Conservation (phyloP, 2,797 vertebrate species). For the Sebastes ruberrimus region DNA sequence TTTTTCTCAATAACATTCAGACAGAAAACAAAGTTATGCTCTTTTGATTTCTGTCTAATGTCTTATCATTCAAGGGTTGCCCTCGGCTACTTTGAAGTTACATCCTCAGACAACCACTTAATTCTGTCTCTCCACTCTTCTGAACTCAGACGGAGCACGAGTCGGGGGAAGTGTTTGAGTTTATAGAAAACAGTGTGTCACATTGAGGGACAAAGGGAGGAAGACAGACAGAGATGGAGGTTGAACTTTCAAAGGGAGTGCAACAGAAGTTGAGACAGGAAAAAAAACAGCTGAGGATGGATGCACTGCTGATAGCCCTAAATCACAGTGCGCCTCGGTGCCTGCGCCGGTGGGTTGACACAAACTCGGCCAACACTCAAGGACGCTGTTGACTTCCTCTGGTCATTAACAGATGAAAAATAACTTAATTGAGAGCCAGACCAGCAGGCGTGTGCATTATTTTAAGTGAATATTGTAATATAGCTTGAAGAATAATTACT, state of each 20-base stretch:
- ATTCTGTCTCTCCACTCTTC: slow-evolving; percentile 53
- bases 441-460: slow-evolving; percentile 88
- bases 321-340: slow-evolving; percentile 79
- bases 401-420: slow-evolving; percentile 94
- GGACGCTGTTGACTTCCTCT: slow-evolving; percentile 87
- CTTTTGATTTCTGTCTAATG: slow-evolving; percentile 35
- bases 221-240: slow-evolving; percentile 42
- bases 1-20: slow-evolving; percentile 25
- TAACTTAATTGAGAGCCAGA: slow-evolving; percentile 87
- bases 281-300: slow-evolving; percentile 70
- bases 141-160: slow-evolving; percentile 50
- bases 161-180: slow-evolving; percentile 27
- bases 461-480: slow-evolving; percentile 91
- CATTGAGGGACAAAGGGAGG: slow-evolving; percentile 32
- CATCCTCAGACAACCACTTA: slow-evolving; percentile 58
- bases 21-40: slow-evolving; percentile 21
- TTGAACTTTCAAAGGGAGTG: slow-evolving; percentile 60
- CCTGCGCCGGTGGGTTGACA: slow-evolving; percentile 80
- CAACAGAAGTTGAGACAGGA: slow-evolving; percentile 50
- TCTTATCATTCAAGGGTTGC: slow-evolving; percentile 59
- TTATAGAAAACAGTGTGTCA: slow-evolving; percentile 50
- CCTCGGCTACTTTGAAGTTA: slow-evolving; percentile 46
- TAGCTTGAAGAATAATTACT: slow-evolving; percentile 91
- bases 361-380: slow-evolving; percentile 84
- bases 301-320: slow-evolving; percentile 81